A percentile compares a stretch with the other conserved stretches of the same genome.
Conservation (phyloP, 92 coral and sea anemone genomes). For the Heteractis magnifica region DNA sequence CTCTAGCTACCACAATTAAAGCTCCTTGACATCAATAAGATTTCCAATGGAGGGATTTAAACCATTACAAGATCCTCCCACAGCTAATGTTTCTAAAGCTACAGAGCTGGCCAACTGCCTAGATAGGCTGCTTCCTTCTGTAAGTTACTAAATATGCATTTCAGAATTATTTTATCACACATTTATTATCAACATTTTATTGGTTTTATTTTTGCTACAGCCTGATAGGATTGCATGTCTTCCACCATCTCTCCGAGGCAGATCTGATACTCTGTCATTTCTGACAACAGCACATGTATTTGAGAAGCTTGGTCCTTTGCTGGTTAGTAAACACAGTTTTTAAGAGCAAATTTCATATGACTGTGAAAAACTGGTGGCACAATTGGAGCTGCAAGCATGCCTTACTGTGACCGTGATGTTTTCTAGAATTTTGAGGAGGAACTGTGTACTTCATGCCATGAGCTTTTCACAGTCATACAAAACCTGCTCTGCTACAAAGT, state of each 20-base stretch:
- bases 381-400: too few species aligned
- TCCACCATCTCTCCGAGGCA: slow-evolving; percentile 78
- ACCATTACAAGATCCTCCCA: slow-evolving; percentile 92
- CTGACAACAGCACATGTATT: slow-evolving; percentile 90
- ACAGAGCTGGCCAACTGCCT: slow-evolving; percentile 72
- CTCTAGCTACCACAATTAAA: too few species aligned
- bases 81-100: slow-evolving; percentile 74
- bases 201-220: slow-evolving; percentile 40
- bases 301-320: slow-evolving; percentile 89
- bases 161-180: not conserved
- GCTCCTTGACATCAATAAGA: slow-evolving; percentile 57
- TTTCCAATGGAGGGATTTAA: slow-evolving; percentile 78
- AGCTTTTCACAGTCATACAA: too few species aligned
- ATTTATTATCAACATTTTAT: not conserved
- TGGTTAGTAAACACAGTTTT: slow-evolving; percentile 52
- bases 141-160: not conserved
- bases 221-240: slow-evolving; percentile 80
- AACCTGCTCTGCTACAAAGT: not conserved
- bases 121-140: slow-evolving; percentile 75
- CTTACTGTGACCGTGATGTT: too few species aligned
- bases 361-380: too few species aligned
- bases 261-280: slow-evolving; percentile 81
- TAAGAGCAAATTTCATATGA: too few species aligned
- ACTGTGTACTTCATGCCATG: too few species aligned
- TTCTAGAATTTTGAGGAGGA: too few species aligned